Percentiles rank a stretch among this genome's conserved stretches.
phyloP scores from a whole-genome alignment of 2,797 vertebrate genomes.

The Acanthopagrus latus region DNA sequence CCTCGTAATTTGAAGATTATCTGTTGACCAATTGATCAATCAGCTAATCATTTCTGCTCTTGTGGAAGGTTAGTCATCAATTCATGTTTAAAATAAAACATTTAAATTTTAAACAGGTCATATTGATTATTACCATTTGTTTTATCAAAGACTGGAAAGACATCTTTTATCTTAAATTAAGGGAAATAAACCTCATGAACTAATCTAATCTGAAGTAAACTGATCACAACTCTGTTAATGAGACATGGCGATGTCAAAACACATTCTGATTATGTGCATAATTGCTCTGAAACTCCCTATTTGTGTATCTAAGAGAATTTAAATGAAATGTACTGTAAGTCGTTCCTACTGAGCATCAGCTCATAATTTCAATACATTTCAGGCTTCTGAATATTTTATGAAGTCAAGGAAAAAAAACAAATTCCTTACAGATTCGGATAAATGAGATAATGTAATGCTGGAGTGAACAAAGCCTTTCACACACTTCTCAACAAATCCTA shows the following conservation, averaged over 20 bases:
- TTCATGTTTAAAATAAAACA: neutral
- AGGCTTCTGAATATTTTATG: slow-evolving; percentile 65
- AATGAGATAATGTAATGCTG: slow-evolving; percentile 62
- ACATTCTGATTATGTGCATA: slow-evolving; percentile 60
- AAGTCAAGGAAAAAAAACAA: slow-evolving; percentile 40
- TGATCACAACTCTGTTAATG: slow-evolving; percentile 52
- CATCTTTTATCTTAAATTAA: slow-evolving; percentile 8
- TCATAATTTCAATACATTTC: slow-evolving; percentile 58
- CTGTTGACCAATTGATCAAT: neutral
- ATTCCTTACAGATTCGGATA: slow-evolving; percentile 52
- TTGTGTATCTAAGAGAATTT: slow-evolving; percentile 56
- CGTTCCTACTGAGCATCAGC: slow-evolving; percentile 44
- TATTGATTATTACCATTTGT: slow-evolving; percentile 1
- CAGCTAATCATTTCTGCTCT: neutral
- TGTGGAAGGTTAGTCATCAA: neutral
- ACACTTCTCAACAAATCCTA: slow-evolving; percentile 51
- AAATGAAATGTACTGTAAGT: slow-evolving; percentile 50
- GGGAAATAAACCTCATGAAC: slow-evolving; percentile 14
- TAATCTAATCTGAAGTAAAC: slow-evolving; percentile 41
- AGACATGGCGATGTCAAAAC: slow-evolving; percentile 43
- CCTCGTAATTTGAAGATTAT: neutral
- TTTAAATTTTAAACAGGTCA: neutral
- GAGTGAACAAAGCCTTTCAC: slow-evolving; percentile 48
- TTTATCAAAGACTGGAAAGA: neutral
- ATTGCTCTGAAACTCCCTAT: slow-evolving; percentile 48